These are phyloP conservation scores for Drosophila jambulina DNA, from an alignment of 1,140 invertebrate species.

Conservation along the genomic window DNA sequence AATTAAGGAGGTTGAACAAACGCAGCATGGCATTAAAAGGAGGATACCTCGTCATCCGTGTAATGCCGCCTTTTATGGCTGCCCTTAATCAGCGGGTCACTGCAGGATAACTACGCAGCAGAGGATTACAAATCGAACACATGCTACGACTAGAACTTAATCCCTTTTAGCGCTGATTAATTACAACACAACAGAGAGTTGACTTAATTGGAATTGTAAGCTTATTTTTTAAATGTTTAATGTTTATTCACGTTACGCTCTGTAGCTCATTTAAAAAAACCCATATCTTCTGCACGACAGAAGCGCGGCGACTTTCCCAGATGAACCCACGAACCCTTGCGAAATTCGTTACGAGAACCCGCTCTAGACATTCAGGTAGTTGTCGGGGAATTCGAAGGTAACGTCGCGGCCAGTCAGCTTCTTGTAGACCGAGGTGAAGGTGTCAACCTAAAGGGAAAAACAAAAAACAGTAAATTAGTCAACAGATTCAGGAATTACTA, in stretches of 20 bases:
- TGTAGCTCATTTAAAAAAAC: conserved; percentile 71
- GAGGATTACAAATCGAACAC: conserved; percentile 25
- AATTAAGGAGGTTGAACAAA: conserved; percentile 55
- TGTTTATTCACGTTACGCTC: conserved; percentile 76
- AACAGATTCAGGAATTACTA: background rate
- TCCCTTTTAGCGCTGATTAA: conserved; percentile 17
- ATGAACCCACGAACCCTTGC: conserved; percentile 63
- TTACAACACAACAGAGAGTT: conserved; percentile 32
- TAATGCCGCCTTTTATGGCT: conserved; percentile 39
- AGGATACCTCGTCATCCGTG: background rate
- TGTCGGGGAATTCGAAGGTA: conserved; percentile 99
- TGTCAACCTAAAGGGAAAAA: conserved; percentile 92
- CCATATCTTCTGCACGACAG: conserved; percentile 72
- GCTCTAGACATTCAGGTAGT: conserved; percentile 92
- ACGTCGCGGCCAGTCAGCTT: conserved; percentile 99
- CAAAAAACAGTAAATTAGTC: conserved; percentile 11
- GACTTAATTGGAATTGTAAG: conserved; percentile 36
- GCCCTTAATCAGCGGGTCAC: conserved; percentile 52
- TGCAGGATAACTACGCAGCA: conserved; percentile 1
- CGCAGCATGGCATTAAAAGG: conserved; percentile 5
- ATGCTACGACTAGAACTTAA: conserved; percentile 13
- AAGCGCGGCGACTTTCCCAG: conserved; percentile 51
- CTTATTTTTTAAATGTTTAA: conserved; percentile 74
- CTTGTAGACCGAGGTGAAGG: conserved; percentile 99
- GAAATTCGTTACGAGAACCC: conserved; percentile 58